phyloP scores from a whole-genome alignment of 2,797 vertebrate species.

The Pseudopleuronectes americanus region DNA sequence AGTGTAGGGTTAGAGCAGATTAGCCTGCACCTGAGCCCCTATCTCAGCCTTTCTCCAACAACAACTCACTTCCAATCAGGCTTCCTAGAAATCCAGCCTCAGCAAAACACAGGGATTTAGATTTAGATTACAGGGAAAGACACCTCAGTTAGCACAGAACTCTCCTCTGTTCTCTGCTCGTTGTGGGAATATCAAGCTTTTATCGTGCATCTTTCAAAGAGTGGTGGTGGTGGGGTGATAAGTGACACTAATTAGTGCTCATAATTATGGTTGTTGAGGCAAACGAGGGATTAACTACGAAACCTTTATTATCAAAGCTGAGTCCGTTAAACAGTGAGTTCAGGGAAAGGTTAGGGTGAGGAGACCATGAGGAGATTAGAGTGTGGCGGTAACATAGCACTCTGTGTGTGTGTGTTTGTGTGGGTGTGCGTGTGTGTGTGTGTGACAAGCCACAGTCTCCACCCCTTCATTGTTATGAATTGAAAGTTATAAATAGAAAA shows the following conservation, averaged over 20 bases:
- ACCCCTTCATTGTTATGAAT: too few species aligned
- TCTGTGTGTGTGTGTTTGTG: constrained; percentile 8
- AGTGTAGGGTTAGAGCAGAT: constrained; percentile 73
- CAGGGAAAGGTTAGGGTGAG: constrained; percentile 57
- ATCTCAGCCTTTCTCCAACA: constrained; percentile 62
- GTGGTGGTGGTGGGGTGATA: background rate
- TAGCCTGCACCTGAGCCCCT: constrained; percentile 73
- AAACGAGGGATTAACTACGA: constrained; percentile 54
- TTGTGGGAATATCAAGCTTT: constrained; percentile 23
- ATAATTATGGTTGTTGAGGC: constrained; percentile 47
- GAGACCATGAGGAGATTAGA: constrained; percentile 59
- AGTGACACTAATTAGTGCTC: constrained; percentile 18
- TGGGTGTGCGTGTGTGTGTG: too few species aligned
- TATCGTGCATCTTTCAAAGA: background rate
- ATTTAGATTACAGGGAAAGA: background rate
- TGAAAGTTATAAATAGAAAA: too few species aligned
- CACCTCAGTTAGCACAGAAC: constrained; percentile 1
- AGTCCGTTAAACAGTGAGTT: constrained; percentile 57
- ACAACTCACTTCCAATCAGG: constrained; percentile 56
- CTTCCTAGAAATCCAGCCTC: constrained; percentile 38
- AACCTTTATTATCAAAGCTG: constrained; percentile 41
- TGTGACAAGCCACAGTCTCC: too few species aligned
- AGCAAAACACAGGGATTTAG: constrained; percentile 34
- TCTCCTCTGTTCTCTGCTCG: background rate
- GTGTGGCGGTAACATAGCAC: too few species aligned